phyloP scores from a whole-genome alignment of 1,140 invertebrate species.

The Drosophila repletoides region DNA sequence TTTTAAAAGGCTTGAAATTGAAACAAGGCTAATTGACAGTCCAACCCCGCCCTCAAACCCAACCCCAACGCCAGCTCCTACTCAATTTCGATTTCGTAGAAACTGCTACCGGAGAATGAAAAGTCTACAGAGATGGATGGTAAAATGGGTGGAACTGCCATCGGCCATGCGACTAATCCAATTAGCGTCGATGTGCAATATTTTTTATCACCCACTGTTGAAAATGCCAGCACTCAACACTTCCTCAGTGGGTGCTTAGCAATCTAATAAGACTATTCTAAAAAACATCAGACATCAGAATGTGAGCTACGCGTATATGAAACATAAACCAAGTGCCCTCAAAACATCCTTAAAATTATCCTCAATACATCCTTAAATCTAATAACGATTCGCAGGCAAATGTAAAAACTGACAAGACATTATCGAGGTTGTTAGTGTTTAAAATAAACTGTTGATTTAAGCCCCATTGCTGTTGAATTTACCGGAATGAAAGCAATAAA shows the following conservation, averaged over 20 bases:
- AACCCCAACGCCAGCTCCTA: not conserved
- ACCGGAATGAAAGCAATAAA: no score
- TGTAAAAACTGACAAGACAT: no score
- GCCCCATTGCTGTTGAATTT: no score
- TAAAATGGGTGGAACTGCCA: not conserved
- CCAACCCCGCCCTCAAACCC: not conserved
- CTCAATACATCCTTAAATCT: no score
- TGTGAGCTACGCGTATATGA: not conserved
- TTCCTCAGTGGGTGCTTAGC: not conserved
- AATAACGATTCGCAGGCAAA: no score
- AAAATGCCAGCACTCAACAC: slow-evolving; percentile 40
- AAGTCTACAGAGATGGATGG: not conserved
- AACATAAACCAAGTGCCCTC: no score
- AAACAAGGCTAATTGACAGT: slow-evolving; percentile 70
- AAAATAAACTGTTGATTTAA: no score
- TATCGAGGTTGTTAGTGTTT: no score
- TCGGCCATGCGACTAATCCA: slow-evolving; percentile 60
- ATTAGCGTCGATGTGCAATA: slow-evolving; percentile 46
- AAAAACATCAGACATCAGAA: slow-evolving; percentile 8
- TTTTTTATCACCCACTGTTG: slow-evolving; percentile 19
- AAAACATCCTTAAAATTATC: no score
- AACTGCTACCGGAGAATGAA: not conserved
- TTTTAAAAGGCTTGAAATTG: slow-evolving; percentile 72
- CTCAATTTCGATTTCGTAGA: no score
- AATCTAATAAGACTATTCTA: slow-evolving; percentile 20